phyloP scores from a whole-genome alignment of 2,888 invertebrate genomes.

The Barypeithes pellucidus region DNA sequence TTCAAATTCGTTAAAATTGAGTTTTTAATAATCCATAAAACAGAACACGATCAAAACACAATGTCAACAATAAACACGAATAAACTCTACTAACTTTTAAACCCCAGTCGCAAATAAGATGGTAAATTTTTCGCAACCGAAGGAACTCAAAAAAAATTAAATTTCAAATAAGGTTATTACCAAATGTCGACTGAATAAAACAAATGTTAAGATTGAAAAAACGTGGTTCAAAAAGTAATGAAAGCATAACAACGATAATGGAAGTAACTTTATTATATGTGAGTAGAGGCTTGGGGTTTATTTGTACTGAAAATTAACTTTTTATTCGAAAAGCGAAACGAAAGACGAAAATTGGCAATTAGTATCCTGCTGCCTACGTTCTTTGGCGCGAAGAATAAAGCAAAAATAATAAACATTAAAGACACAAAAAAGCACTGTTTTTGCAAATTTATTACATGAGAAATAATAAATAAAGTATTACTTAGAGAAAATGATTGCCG shows the following conservation, averaged over 20 bases:
- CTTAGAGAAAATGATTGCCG: no score
- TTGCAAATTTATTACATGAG: not conserved
- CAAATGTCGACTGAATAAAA: not conserved
- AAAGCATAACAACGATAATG: constrained; percentile 18
- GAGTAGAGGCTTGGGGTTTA: constrained; percentile 10
- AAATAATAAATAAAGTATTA: no score
- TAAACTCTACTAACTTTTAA: no score
- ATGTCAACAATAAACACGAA: no score
- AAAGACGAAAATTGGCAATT: constrained; percentile 15
- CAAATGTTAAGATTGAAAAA: not conserved
- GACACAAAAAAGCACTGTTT: not conserved
- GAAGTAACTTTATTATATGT: constrained; percentile 9
- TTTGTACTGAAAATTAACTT: constrained; percentile 14
- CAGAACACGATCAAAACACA: no score
- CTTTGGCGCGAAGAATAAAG: not conserved
- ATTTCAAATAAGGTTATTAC: no score
- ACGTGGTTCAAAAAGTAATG: constrained; percentile 5
- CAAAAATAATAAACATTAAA: constrained; percentile 2
- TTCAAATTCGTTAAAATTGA: no score
- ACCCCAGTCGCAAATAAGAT: no score
- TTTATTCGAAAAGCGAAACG: constrained; percentile 14
- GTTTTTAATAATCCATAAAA: no score
- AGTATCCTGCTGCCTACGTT: constrained; percentile 6
- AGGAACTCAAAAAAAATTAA: no score
- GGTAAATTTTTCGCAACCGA: no score